Evolutionary conservation across 2,888 invertebrate species (phyloP).

Genomic region (Cerastis leucographa): DNA sequence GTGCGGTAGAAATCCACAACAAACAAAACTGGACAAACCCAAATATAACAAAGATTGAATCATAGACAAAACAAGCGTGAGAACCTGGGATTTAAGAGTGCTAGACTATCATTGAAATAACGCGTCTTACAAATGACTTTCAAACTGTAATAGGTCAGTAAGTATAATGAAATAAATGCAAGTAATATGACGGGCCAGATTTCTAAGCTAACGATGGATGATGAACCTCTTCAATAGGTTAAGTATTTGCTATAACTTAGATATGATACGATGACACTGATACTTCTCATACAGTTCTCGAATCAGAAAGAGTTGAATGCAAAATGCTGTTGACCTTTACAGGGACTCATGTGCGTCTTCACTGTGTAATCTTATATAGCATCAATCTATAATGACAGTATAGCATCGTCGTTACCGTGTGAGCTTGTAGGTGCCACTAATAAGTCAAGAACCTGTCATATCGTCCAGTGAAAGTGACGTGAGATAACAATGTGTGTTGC

Average conservation of each 20-base stretch:
- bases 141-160: slow-evolving; percentile 10
- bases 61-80: slow-evolving; percentile 38
- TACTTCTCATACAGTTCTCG: neutral
- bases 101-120: slow-evolving; percentile 26
- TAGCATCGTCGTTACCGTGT: slow-evolving; percentile 54
- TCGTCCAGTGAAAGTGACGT: slow-evolving; percentile 66
- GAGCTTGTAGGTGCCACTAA: slow-evolving; percentile 59
- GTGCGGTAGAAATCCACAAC: slow-evolving; percentile 31
- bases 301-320: slow-evolving; percentile 6
- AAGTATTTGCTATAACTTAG: slow-evolving; percentile 36
- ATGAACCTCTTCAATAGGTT: slow-evolving; percentile 23
- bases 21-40: slow-evolving; percentile 33
- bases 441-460: slow-evolving; percentile 66
- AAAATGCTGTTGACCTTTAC: slow-evolving; percentile 38
- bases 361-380: slow-evolving; percentile 56
- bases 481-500: slow-evolving; percentile 55
- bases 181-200: slow-evolving; percentile 47
- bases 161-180: slow-evolving; percentile 34
- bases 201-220: slow-evolving; percentile 25
- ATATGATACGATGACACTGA: slow-evolving; percentile 20
- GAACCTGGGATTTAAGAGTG: slow-evolving; percentile 27
- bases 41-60: slow-evolving; percentile 40
- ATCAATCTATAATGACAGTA: slow-evolving; percentile 59
- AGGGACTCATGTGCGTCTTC: slow-evolving; percentile 19
- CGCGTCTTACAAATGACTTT: slow-evolving; percentile 33